Percentiles rank a stretch among this genome's conserved stretches.
Evolutionary conservation across 2,888 invertebrate genomes (phyloP).

Genomic region (Lepidonotus clava): DNA sequence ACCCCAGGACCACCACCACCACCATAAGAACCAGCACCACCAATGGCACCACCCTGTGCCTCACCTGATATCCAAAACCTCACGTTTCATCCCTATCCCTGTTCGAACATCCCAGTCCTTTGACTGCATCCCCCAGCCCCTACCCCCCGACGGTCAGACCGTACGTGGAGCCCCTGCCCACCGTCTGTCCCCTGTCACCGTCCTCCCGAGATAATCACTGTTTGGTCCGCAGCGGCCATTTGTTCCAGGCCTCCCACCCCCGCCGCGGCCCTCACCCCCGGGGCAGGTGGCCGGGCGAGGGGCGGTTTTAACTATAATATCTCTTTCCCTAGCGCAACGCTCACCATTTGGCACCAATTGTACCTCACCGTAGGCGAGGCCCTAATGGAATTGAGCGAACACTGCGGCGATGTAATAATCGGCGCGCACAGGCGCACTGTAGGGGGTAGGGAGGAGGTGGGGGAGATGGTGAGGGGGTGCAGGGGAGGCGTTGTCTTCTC

Average conservation of each 20-base stretch:
- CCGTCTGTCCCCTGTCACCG: neutral
- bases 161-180: neutral
- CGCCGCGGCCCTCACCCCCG: neutral
- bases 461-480: neutral
- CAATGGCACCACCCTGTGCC: no score
- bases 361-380: conserved; percentile 28
- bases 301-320: conserved; percentile 53
- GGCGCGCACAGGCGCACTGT: neutral
- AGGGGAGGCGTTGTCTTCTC: neutral
- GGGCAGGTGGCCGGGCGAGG: conserved; percentile 17
- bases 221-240: neutral
- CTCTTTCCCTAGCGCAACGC: conserved; percentile 21
- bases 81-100: no score
- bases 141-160: neutral
- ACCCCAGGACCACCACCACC: no score
- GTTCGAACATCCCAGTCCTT: no score
- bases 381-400: conserved; percentile 13
- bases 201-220: conserved; percentile 5
- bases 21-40: no score
- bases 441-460: neutral
- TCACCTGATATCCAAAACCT: no score
- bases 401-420: conserved; percentile 18
- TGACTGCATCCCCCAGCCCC: no score
- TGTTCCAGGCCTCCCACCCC: neutral
- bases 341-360: conserved; percentile 47